These are phyloP conservation scores for Sigmodon hispidus DNA, from an alignment of 2,113 vertebrate genomes.

Conservation along the genomic window DNA sequence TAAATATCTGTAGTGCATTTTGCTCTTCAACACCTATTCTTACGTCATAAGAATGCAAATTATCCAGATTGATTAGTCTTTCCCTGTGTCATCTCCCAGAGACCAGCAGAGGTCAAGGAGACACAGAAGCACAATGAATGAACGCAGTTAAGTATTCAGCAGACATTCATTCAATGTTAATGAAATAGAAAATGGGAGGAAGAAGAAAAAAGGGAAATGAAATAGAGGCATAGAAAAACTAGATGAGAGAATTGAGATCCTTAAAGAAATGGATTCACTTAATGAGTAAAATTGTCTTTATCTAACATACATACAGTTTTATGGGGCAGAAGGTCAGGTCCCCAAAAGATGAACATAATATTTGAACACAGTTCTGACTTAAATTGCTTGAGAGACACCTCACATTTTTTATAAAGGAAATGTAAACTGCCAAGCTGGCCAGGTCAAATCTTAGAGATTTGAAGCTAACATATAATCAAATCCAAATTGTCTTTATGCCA, in stretches of 20 bases:
- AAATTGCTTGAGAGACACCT: background rate
- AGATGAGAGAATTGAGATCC: background rate
- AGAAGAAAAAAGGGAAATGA: background rate
- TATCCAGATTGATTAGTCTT: background rate
- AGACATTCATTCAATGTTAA: background rate
- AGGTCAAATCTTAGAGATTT: background rate
- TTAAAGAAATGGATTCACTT: background rate
- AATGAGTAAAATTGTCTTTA: background rate
- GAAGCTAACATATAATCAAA: slow-evolving; percentile 25
- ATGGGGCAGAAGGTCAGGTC: background rate
- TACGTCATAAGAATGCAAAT: slow-evolving; percentile 46
- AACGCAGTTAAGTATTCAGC: background rate
- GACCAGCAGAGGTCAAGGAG: background rate
- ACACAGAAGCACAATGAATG: background rate
- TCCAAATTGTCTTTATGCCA: background rate
- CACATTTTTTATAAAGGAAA: background rate
- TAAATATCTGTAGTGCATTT: background rate
- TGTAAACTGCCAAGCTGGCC: background rate
- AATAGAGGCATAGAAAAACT: background rate
- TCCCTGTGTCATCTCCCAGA: slow-evolving; percentile 17
- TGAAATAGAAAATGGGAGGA: background rate
- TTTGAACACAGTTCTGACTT: background rate
- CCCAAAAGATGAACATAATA: background rate
- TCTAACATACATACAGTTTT: background rate
- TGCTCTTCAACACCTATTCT: background rate